Base-by-base conservation (phyloP, 2,888 invertebrate genomes). In the Mesochorus sp. region DNA sequence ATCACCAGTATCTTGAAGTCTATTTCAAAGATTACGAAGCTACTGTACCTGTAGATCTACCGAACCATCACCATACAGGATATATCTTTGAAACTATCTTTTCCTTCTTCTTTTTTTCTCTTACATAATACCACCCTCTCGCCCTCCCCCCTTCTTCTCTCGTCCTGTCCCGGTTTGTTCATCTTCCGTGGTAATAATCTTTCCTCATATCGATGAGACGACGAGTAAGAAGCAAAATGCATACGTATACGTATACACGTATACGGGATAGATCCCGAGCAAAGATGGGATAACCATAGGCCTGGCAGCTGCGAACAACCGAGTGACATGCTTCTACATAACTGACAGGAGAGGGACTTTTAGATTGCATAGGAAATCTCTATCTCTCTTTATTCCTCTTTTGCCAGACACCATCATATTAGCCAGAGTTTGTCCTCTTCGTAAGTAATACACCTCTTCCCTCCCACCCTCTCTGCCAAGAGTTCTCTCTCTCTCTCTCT, bases 261-360 rank as follows among this genome's bases (percentile, higher is more conserved):
- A 12, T 8, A 6, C 0, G 37, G 53, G 26, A 12, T 44, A 75
- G 75, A 75, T 75, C 62, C 62, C 67, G 67, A 44, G 68, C 75
- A 62, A 74, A 62, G 70, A 76, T 70, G 77, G 85, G 84, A 84
- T 87, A 87, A 87, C 86, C 86, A 86, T 83, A 86, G 86, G 83
- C 83, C 84, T 85, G 82, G 82, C 84, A 86, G 84, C 83, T 83
- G 87, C 85, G 85, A 87, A 88, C 87, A 86, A 81, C 85, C 84
- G 81, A 87, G 87, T 88, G 88, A 88, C 88, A 87, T 85, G 86
- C 85, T 86, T 87, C 87, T 80, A 83, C 83, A 61, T 42, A 70
- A 67, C 73, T 49, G 26, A 61, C 53, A 14, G 26, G 12, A 12
- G 51, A 24, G 53, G 53, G 34, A 37, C 44, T 61, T 59, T 62